phyloP scores from a whole-genome alignment of 2,113 vertebrate genomes.

The Chaetops frenatus region DNA sequence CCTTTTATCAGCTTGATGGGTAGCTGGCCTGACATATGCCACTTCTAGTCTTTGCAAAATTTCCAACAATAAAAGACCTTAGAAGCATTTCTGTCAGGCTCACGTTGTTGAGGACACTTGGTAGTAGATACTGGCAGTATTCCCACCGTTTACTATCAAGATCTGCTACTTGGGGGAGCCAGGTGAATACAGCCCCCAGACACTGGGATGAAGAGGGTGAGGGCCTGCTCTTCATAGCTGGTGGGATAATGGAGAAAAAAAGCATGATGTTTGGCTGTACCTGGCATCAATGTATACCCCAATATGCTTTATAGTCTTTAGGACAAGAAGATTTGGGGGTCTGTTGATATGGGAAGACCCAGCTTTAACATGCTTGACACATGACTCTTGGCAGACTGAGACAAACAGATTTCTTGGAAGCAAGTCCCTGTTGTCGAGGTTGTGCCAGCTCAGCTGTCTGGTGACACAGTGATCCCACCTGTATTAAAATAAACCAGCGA shows the following conservation, averaged over 20 bases:
- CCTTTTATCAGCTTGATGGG: neutral
- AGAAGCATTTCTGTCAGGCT: neutral
- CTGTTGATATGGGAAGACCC: neutral
- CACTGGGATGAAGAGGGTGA: neutral
- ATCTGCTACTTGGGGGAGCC: neutral
- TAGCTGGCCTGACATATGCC: neutral
- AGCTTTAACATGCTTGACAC: neutral
- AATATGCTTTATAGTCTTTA: neutral
- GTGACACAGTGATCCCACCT: accelerated
- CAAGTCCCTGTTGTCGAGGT: neutral
- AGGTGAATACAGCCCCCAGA: neutral
- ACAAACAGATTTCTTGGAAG: neutral
- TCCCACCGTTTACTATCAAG: neutral
- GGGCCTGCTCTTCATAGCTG: neutral
- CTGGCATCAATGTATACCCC: neutral
- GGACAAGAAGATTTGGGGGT: neutral
- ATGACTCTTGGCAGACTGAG: neutral
- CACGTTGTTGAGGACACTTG: neutral
- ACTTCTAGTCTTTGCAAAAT: neutral
- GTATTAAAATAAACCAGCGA: neutral
- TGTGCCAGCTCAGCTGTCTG: neutral
- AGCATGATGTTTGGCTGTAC: neutral
- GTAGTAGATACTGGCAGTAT: neutral
- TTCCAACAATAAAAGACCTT: neutral
- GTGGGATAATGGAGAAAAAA: neutral